Evolutionary conservation across 2,113 vertebrate genomes (phyloP).

Genomic region (Bambusicola thoracicus): DNA sequence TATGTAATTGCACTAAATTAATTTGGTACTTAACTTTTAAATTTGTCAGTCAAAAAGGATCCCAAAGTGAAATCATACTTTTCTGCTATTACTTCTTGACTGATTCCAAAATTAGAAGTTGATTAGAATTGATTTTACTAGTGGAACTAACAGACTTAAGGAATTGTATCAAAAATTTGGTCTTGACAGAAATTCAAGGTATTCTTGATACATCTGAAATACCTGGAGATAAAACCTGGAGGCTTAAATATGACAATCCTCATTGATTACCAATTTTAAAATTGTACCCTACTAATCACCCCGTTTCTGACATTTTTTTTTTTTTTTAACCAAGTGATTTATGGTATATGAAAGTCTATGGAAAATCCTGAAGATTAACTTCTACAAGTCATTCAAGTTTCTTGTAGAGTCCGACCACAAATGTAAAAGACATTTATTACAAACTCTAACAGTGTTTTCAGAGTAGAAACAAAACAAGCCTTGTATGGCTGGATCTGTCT

Average conservation of each 20-base stretch:
- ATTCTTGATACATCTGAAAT: not conserved
- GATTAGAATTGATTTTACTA: not conserved
- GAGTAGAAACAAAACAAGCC: constrained; percentile 9
- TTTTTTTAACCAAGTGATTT: constrained; percentile 17
- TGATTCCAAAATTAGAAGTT: not conserved
- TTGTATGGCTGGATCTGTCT: constrained; percentile 2
- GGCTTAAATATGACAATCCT: not conserved
- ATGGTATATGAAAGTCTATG: not conserved
- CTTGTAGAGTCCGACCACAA: constrained; percentile 22
- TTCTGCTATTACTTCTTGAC: not conserved
- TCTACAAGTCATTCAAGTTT: constrained; percentile 28
- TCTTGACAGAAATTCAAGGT: not conserved
- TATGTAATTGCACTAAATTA: not conserved
- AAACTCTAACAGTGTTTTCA: constrained; percentile 51
- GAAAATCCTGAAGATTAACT: constrained; percentile 17
- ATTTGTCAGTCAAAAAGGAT: not conserved
- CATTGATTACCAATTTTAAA: not conserved
- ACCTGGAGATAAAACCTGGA: not conserved
- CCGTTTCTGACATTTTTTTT: constrained; percentile 22
- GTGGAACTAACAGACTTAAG: not conserved
- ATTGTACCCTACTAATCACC: not conserved
- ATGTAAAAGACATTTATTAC: constrained; percentile 26
- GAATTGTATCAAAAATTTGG: not conserved
- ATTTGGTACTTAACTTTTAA: not conserved
- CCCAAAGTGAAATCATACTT: not conserved